phyloP scores from a whole-genome alignment of 2,888 invertebrate genomes.

The Slavum lentiscoides region DNA sequence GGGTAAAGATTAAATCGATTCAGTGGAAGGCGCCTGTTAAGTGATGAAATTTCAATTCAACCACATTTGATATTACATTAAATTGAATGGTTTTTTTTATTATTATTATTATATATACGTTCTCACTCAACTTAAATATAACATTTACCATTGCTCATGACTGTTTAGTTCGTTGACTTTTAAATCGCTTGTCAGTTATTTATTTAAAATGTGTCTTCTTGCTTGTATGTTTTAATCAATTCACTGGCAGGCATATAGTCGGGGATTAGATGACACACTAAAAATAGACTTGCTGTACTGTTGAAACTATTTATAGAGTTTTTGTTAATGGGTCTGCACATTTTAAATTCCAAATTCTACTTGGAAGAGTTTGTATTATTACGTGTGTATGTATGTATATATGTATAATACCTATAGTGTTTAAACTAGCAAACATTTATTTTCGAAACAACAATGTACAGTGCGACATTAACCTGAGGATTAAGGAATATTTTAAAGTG shows the following conservation, averaged over 20 bases:
- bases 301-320: constrained; percentile 41
- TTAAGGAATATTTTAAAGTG: background rate
- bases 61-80: background rate
- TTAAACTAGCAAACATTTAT: constrained; percentile 13
- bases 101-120: too few relatives aligned
- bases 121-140: background rate
- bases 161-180: background rate
- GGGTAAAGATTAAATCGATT: background rate
- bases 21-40: background rate
- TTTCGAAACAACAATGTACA: background rate
- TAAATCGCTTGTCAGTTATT: constrained; percentile 6
- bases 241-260: constrained; percentile 41
- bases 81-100: background rate
- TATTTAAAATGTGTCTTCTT: constrained; percentile 19
- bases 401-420: background rate
- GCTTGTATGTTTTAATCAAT: constrained; percentile 29
- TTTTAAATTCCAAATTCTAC: constrained; percentile 46
- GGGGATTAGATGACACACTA: constrained; percentile 49
- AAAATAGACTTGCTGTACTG: constrained; percentile 35
- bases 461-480: background rate
- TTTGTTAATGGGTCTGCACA: constrained; percentile 36
- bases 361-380: constrained; percentile 6
- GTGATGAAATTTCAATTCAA: background rate
- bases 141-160: background rate
- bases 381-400: background rate